Percentiles rank a stretch among this genome's conserved stretches.
Conservation (phyloP, 2,888 invertebrate species). For the Netelia virgata region DNA sequence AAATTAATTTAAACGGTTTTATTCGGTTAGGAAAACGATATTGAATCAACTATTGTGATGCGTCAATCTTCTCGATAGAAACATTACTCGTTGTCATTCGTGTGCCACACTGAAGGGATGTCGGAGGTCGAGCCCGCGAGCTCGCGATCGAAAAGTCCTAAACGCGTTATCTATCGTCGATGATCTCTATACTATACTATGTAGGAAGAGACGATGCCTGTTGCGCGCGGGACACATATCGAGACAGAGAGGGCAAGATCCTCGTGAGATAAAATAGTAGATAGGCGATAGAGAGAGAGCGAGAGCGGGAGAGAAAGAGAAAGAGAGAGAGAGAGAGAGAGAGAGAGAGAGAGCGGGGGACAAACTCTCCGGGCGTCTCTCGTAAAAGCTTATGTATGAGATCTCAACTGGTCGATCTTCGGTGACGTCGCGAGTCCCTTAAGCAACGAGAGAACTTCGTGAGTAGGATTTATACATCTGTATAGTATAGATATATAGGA, state of each 20-base stretch:
- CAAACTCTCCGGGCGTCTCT: conserved; percentile 64
- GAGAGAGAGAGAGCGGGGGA: conserved; percentile 70
- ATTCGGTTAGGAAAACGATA: not conserved
- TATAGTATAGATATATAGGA: conserved; percentile 21
- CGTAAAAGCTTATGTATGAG: conserved; percentile 76
- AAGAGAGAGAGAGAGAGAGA: conserved; percentile 71
- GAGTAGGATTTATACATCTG: not conserved
- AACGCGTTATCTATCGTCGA: conserved; percentile 67
- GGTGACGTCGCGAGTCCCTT: conserved; percentile 71
- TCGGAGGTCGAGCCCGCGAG: conserved; percentile 9
- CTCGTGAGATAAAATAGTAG: conserved; percentile 73
- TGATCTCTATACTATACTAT: conserved; percentile 58
- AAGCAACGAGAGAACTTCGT: conserved; percentile 22
- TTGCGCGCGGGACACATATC: conserved; percentile 67
- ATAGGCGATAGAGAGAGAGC: conserved; percentile 70
- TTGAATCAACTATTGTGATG: not conserved
- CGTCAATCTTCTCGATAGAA: not conserved
- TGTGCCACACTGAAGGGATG: not conserved
- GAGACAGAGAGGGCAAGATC: conserved; percentile 68
- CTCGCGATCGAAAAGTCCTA: conserved; percentile 73
- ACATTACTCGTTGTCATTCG: not conserved
- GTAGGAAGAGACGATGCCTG: conserved; percentile 4
- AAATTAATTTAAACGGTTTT: not conserved
- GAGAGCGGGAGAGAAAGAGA: conserved; percentile 70
- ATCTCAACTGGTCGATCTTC: conserved; percentile 82